phyloP scores from a whole-genome alignment of 2,797 vertebrate genomes.

The Siniperca obscura region DNA sequence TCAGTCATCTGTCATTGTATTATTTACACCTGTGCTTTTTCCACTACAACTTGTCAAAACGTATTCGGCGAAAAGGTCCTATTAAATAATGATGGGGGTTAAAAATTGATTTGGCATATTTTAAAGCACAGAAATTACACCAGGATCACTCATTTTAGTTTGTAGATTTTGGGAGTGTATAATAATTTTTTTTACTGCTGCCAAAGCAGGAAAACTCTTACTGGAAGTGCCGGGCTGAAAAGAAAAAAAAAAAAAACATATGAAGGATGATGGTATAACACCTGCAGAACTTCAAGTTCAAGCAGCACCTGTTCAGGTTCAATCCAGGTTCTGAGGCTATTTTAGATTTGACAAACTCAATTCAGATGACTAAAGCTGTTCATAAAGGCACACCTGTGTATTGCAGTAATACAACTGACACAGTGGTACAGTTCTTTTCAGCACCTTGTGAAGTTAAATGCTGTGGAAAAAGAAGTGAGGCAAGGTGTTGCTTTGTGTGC shows the following conservation, averaged over 20 bases:
- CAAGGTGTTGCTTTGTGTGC: not conserved
- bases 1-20: not conserved
- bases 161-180: not conserved
- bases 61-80: not conserved
- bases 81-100: not conserved
- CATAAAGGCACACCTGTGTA: conserved; percentile 5
- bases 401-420: not conserved
- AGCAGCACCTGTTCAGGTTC: conserved; percentile 8
- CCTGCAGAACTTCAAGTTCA: not conserved
- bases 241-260: not conserved
- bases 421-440: not conserved
- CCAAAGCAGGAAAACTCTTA: not conserved
- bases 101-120: not conserved
- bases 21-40: not conserved
- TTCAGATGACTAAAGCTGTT: conserved; percentile 9
- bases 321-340: not conserved
- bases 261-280: not conserved
- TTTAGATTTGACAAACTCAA: conserved; percentile 13
- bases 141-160: not conserved
- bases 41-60: not conserved
- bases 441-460: not conserved
- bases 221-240: conserved; percentile 6
- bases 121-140: not conserved
- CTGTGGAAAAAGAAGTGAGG: not conserved
- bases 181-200: not conserved